Conservation (phyloP, 2,888 invertebrate species). For the Balanococcus diminutus region DNA sequence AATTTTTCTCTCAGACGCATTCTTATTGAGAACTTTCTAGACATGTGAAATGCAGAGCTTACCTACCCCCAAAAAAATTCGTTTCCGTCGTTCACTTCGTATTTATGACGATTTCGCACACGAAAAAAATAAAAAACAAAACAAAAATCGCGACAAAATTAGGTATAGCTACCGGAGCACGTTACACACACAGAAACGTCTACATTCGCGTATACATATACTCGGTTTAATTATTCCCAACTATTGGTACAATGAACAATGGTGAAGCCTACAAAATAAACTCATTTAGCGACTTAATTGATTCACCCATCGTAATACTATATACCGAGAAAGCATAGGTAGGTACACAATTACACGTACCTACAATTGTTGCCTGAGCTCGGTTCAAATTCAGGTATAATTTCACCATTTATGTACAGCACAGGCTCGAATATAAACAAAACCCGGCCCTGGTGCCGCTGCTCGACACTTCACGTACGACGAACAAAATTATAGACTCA, state of each 20-base stretch:
- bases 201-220: too few species aligned
- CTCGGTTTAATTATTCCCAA: background rate
- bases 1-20: background rate
- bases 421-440: slow-evolving; percentile 10
- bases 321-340: background rate
- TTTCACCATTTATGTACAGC: background rate
- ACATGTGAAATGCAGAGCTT: background rate
- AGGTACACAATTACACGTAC: background rate
- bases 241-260: background rate
- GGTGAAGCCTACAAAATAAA: slow-evolving; percentile 7
- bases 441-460: too few species aligned
- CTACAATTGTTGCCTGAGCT: background rate
- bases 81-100: background rate
- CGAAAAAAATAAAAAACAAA: background rate
- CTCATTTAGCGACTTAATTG: slow-evolving; percentile 18
- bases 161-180: background rate
- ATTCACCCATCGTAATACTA: slow-evolving; percentile 10
- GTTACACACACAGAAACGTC: background rate
- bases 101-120: background rate
- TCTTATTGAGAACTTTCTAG: background rate
- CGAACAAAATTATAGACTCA: background rate
- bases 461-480: background rate
- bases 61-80: background rate
- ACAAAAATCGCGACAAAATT: background rate
- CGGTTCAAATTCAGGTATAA: background rate